Conservation (phyloP, 1,140 invertebrate species). For the Meloidogyne hapla region DNA sequence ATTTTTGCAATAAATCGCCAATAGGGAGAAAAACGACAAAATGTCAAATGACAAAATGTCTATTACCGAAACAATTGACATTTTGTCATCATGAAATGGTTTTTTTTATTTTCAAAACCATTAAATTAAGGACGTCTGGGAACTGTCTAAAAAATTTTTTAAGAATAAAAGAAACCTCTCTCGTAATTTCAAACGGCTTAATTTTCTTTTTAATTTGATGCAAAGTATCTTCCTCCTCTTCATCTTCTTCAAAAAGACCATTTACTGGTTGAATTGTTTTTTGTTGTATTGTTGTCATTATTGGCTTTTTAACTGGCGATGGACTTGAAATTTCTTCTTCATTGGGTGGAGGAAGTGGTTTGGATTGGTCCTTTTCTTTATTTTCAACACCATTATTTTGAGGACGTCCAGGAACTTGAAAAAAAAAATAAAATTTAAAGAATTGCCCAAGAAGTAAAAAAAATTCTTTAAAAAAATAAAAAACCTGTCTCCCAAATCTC, state of each 20-base stretch:
- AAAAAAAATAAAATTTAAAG: background rate
- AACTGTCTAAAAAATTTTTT: background rate
- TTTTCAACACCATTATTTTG: background rate
- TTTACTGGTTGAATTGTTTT: slow-evolving; percentile 28
- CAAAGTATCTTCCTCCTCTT: slow-evolving; percentile 73
- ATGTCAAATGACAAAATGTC: background rate
- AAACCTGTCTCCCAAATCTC: slow-evolving; percentile 1
- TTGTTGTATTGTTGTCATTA: slow-evolving; percentile 71
- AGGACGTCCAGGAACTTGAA: background rate
- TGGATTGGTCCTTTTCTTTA: background rate
- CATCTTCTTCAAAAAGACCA: slow-evolving; percentile 56
- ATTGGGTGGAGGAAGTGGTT: background rate
- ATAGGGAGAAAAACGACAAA: background rate
- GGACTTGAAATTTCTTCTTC: slow-evolving; percentile 11
- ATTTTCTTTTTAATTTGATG: slow-evolving; percentile 70
- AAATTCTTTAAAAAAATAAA: background rate
- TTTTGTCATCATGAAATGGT: background rate
- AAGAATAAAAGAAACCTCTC: slow-evolving; percentile 33
- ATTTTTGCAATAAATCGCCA: background rate
- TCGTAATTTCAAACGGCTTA: slow-evolving; percentile 55
- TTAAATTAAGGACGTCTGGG: no score
- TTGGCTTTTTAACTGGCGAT: slow-evolving; percentile 64
- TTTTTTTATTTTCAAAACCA: no score
- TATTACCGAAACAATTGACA: background rate
- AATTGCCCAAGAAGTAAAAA: background rate